Conservation (phyloP, 2,113 vertebrate species). For the Ellobius talpinus region DNA sequence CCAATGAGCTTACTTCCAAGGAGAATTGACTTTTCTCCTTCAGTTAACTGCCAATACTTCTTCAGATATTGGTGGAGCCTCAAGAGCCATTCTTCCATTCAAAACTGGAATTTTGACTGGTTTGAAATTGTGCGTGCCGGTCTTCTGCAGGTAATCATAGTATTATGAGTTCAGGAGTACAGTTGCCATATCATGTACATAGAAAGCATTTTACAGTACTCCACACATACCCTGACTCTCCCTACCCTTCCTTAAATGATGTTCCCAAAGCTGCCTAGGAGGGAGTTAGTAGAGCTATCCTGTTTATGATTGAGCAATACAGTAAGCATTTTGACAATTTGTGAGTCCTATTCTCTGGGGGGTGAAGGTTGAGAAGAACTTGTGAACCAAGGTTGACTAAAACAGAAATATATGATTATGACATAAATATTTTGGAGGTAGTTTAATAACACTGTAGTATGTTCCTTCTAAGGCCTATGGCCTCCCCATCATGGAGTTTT, state of each 20-base stretch:
- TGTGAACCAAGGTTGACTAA: not conserved
- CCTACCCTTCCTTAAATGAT: not conserved
- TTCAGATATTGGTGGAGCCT: not conserved
- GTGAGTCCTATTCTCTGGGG: not conserved
- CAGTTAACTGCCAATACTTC: not conserved
- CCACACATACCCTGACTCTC: no score
- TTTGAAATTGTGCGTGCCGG: not conserved
- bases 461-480: not conserved
- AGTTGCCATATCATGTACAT: not conserved
- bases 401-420: not conserved
- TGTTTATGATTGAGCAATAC: not conserved
- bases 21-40: not conserved
- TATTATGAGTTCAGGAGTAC: not conserved
- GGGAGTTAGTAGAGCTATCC: not conserved
- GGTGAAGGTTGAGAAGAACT: not conserved
- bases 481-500: not conserved
- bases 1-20: not conserved
- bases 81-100: not conserved
- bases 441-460: not conserved
- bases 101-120: not conserved
- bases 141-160: not conserved
- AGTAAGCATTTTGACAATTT: not conserved
- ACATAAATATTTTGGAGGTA: not conserved
- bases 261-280: not conserved
- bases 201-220: not conserved